Percentiles rank a stretch among this genome's conserved stretches.
These are phyloP conservation scores for Drosophila neotestacea DNA, from an alignment of 2,888 invertebrate genomes.

Conservation along the genomic window DNA sequence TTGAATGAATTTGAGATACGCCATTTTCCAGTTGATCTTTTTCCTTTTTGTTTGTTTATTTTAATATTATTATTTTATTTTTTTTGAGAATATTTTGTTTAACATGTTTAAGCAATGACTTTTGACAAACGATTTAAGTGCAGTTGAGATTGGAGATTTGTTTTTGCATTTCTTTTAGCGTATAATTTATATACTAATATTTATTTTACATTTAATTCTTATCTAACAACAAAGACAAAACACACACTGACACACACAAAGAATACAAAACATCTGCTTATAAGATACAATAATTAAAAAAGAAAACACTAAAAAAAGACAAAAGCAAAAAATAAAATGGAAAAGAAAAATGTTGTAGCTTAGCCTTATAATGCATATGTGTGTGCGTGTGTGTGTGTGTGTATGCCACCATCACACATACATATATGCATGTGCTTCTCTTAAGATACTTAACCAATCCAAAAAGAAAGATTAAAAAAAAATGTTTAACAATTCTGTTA, in stretches of 20 bases:
- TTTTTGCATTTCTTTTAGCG: conserved; percentile 70
- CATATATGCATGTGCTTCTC: conserved; percentile 51
- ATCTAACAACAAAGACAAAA: conserved; percentile 54
- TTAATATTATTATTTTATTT: conserved; percentile 13
- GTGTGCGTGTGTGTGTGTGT: conserved; percentile 14
- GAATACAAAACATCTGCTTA: conserved; percentile 27
- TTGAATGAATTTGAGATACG: conserved; percentile 18
- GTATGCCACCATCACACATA: conserved; percentile 13
- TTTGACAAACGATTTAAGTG: conserved; percentile 38
- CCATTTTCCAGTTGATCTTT: conserved; percentile 24
- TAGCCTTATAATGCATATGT: conserved; percentile 38
- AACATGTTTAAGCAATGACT: conserved; percentile 31
- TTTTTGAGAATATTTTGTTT: conserved; percentile 28
- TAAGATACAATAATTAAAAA: conserved; percentile 25
- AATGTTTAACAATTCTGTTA: conserved; percentile 59
- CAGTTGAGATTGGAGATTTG: conserved; percentile 51
- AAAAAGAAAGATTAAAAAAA: conserved; percentile 15
- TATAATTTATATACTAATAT: conserved; percentile 67
- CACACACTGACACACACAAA: conserved; percentile 28
- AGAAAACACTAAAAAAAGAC: conserved; percentile 1
- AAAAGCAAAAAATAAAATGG: conserved; percentile 7
- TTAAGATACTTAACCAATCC: conserved; percentile 50
- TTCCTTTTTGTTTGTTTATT: conserved; percentile 13
- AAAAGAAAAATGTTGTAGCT: conserved; percentile 46
- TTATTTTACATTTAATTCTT: conserved; percentile 68